Percentiles rank a stretch among this genome's conserved stretches.
phyloP scores from a whole-genome alignment of 2,888 invertebrate genomes.

The Epinotia brunnichana region DNA sequence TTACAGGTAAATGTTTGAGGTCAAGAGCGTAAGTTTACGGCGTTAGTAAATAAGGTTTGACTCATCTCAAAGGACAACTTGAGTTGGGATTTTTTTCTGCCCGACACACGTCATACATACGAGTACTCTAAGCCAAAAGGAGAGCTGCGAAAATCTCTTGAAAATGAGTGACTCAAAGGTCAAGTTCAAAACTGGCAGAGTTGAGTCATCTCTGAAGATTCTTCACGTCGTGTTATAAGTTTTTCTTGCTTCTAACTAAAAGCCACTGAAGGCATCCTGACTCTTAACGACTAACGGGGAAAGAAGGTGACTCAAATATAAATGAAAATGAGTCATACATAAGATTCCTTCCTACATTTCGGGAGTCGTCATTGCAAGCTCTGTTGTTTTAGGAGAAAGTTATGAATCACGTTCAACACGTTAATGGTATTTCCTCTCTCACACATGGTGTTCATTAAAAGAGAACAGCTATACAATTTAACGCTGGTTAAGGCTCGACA shows the following conservation, averaged over 20 bases:
- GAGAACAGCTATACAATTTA: constrained; percentile 51
- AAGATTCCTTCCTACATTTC: constrained; percentile 4
- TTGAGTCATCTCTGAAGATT: constrained; percentile 11
- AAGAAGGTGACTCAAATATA: constrained; percentile 30
- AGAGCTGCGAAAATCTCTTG: neutral
- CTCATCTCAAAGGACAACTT: constrained; percentile 44
- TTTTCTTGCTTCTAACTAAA: neutral
- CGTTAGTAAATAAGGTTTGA: constrained; percentile 38
- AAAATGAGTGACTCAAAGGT: constrained; percentile 13
- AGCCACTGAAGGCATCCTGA: neutral
- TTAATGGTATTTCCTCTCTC: constrained; percentile 38
- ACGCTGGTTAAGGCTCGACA: constrained; percentile 55
- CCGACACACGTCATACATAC: neutral
- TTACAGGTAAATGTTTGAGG: constrained; percentile 48
- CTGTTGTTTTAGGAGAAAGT: constrained; percentile 34
- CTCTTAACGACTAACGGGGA: constrained; percentile 1
- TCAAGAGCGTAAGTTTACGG: constrained; percentile 26
- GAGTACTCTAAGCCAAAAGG: neutral
- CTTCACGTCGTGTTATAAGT: neutral
- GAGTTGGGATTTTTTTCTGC: neutral
- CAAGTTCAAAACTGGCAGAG: constrained; percentile 21
- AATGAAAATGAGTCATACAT: constrained; percentile 34
- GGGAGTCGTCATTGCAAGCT: constrained; percentile 21
- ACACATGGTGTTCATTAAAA: constrained; percentile 46
- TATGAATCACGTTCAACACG: constrained; percentile 11